A percentile compares a stretch with the other conserved stretches of the same genome.
phyloP scores from a whole-genome alignment of 2,797 vertebrate genomes.

The Hemitrygon akajei region DNA sequence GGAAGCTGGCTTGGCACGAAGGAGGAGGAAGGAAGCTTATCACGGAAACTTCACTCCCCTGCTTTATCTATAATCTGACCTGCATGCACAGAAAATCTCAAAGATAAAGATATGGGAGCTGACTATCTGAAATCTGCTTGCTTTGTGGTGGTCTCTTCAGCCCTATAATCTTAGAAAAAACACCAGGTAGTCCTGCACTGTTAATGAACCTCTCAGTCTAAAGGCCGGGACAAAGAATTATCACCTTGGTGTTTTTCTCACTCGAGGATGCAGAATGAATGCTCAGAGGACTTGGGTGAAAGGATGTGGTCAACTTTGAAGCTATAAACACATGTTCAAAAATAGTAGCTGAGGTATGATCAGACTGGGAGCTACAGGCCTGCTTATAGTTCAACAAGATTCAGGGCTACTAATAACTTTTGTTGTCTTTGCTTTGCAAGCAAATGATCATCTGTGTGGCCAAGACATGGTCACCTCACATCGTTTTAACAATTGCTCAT shows the following conservation, averaged over 20 bases:
- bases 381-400: slow-evolving; percentile 1
- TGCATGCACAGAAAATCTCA: not conserved
- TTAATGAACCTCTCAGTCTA: not conserved
- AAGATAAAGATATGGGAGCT: not conserved
- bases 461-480: not conserved
- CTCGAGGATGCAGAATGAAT: slow-evolving; percentile 1
- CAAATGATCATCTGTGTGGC: not conserved
- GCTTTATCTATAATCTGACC: slow-evolving; percentile 25
- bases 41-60: slow-evolving; percentile 16
- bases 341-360: slow-evolving; percentile 6
- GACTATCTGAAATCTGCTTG: not conserved
- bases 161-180: not conserved
- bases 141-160: not conserved
- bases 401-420: not conserved
- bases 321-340: not conserved
- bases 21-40: not conserved
- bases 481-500: not conserved
- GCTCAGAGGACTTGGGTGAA: not conserved
- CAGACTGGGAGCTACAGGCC: not conserved
- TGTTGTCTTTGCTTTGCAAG: slow-evolving; percentile 11
- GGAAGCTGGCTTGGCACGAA: not conserved
- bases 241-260: slow-evolving; percentile 3
- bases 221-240: not conserved
- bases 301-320: slow-evolving; percentile 32
- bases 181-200: not conserved